Evolutionary conservation across 2,113 vertebrate genomes (phyloP), one percentile per base, ranked within the genome.

Genomic region (Tetrao urogallus): DNA sequence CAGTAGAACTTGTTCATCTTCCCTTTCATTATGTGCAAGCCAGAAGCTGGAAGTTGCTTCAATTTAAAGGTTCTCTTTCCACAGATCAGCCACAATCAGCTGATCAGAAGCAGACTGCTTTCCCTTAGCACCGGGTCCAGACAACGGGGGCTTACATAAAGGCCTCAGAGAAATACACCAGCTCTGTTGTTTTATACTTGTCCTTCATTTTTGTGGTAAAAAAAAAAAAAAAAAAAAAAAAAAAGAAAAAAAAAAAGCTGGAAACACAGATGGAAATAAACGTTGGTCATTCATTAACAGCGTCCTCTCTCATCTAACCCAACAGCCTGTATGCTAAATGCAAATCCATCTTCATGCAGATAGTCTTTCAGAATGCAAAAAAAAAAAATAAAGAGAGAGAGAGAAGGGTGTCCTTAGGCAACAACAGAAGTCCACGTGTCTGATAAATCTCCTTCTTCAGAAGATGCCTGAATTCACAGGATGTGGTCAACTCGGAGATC

Each of bases 11-110:
- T 57, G 34, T 86, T 94, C 81, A 74, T 84, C 95, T 97, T 97
- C 92, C 94, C 92, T 97, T 97, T 96, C 94, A 95, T 95, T 92
- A 28, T 84, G 89, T 92, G 96, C 96, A 97, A 97, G 86, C 61
- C 85, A 66, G 87, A 85, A 95, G 63, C 89, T 89, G 71, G 32
- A 82, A 93, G 74, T 63, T 94, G 94, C 76, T 93, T 95, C 75
- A 92, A 96, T 60, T 78, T 91, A 95, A 96, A 94, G 82, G 89
- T 94, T 86, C 82, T 95, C 81, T 78, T 94, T 78, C 92, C 20
- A 18, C 88, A 95, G 42, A 43, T 43, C 42, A 43, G 81, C 85
- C 77, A 61, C 79, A 96, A 91, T 95, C 92, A 93, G 96, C 94
- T 95, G 89, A 96, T 91, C 73, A 88, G 91, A 96, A 97, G 97